Conservation (phyloP, 2,888 invertebrate species). For the Apoda limacodes region DNA sequence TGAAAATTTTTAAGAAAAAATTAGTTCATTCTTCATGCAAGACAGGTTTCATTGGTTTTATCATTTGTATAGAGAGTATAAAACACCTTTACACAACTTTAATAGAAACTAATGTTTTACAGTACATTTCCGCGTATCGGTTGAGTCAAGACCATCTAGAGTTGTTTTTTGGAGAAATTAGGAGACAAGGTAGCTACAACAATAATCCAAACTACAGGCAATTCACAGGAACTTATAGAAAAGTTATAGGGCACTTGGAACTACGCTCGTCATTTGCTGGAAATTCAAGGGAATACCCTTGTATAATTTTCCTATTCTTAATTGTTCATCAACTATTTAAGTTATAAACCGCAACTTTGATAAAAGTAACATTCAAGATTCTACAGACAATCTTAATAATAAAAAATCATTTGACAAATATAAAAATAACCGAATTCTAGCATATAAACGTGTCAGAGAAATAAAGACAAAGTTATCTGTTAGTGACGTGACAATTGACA, state of each 20-base stretch:
- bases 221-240: constrained; percentile 8
- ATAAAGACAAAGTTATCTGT: too few relatives aligned
- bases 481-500: constrained; percentile 4
- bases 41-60: constrained; percentile 12
- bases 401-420: background rate
- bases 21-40: constrained; percentile 7
- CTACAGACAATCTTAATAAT: background rate
- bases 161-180: constrained; percentile 9
- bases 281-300: constrained; percentile 8
- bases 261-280: constrained; percentile 7
- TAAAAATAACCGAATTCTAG: constrained; percentile 1
- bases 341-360: constrained; percentile 2
- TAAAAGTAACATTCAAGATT: background rate
- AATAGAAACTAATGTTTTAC: constrained; percentile 4
- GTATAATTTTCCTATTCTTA: constrained; percentile 11
- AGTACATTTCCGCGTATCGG: constrained; percentile 9
- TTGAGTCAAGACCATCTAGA: constrained; percentile 12
- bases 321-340: constrained; percentile 4
- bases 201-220: constrained; percentile 9
- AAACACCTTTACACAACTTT: constrained; percentile 4
- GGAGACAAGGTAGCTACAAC: constrained; percentile 10
- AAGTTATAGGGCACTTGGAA: constrained; percentile 7
- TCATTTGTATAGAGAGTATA: constrained; percentile 10
- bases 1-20: constrained; percentile 5
- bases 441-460: too few relatives aligned